Base-by-base conservation (phyloP, 2,888 invertebrate genomes). In the Cerastoderma edule region DNA sequence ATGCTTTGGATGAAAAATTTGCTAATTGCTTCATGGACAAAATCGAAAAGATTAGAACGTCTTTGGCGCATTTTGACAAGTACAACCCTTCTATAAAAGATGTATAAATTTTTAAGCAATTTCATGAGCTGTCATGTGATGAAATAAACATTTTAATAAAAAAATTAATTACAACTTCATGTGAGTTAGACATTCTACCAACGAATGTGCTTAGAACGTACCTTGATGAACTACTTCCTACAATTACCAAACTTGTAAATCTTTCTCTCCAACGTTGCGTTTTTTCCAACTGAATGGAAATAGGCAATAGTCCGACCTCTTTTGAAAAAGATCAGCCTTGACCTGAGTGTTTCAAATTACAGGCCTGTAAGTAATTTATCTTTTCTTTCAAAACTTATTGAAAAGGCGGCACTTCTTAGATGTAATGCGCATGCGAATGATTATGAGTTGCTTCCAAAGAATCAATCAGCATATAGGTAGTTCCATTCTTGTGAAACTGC, bases 21-120 rank as follows among this genome's bases (percentile, higher is more conserved):
- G 78, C 72, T 8, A 72, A 78, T 67, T 64, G 46, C 69, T 75
- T 79, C 28, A 66, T 75, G 79, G 28, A 39, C 22, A 75, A 79
- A 50, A 72, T 66, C 19, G 39, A 60, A 5, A 67, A 75, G 44
- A 73, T 73, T 27, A 33, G 75, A 28, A 67, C 72, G 10, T 72
- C 66, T 24, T 53, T 73, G 22, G 71, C 67, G 28, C 8, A 70
- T 10, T 74, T 50, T 54, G 57, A 67, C 4, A 73, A 71, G 22
- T 67, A 44, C 63, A 48, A 57, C 24, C 75, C 70, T 24, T 27
- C 16, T 24, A 46, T 32, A 8, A 73, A 67, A 67, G 35, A 73
- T 33, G 74, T 65, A 2, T 60, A 48, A 24, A 0, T n/a, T 5
- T 22, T 70, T 60, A 27, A 60, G 44, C 3, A 22, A 0, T 69